Evolutionary conservation across 2,888 invertebrate species (phyloP), one percentile per base, ranked within the genome.

Genomic region (Danaus chrysippus): DNA sequence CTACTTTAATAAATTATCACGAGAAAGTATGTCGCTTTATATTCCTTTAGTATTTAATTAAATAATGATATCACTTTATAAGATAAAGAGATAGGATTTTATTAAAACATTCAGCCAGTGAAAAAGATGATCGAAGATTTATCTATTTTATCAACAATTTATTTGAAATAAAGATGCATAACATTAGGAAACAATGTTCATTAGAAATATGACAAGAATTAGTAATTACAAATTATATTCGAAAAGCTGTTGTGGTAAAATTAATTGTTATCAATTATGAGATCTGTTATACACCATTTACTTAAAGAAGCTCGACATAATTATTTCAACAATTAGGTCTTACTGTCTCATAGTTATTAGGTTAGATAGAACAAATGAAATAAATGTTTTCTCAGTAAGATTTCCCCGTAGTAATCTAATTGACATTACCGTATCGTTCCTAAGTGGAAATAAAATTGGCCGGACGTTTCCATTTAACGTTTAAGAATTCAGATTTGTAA

Each of bases 101-200:
- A 87, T 86, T 80, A 81, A 84, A 84, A 86, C 86, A 87, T 86
- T 87, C 84, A 85, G 80, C 80, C 84, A 77, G 84, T 84, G 86
- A 85, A 87, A 86, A 85, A 82, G 83, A 83, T 80, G 83, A 77
- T 76, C 77, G 77, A 74, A 80, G 77, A 80, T 79, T 75, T 74
- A 73, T 73, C 74, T 77, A 74, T 75, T 77, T 82, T 79, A 82
- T 84, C 85, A 74, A 79, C 76, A 72, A 58, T 57, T 63, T 72
- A 72, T 73, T 74, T 68, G 70, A 49, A 49, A 17, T 17, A 11
- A 49, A 49, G 17, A 17, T 17, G 6, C 8, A 5, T 34, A 5
- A 34, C 23, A 34, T 34, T 6, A 34, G 23, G 6, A 34, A 34
- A 34, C 23, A 34, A 34, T 34, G 23, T 34, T 34, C 3, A 34